phyloP scores from a whole-genome alignment of 2,113 vertebrate species.

The Pterophyllum scalare region DNA sequence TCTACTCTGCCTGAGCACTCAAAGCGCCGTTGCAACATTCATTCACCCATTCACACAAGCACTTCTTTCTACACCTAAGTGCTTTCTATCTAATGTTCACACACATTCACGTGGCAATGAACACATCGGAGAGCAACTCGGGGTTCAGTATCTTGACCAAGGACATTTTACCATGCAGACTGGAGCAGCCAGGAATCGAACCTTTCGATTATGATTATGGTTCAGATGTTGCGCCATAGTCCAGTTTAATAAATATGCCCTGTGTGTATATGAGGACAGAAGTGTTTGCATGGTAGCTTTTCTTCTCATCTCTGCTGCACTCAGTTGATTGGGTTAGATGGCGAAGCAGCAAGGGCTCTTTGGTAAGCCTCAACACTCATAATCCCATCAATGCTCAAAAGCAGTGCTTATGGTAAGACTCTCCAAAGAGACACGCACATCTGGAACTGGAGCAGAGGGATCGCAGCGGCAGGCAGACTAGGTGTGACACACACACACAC shows the following conservation, averaged over 20 bases:
- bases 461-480: conserved; percentile 41
- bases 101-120: no score
- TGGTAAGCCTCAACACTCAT: conserved; percentile 66
- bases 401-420: conserved; percentile 63
- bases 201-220: no score
- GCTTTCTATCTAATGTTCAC: no score
- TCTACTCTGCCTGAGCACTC: no score
- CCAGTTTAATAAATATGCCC: background rate
- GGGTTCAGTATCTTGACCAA: no score
- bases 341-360: conserved; percentile 42
- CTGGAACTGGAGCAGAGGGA: conserved; percentile 46
- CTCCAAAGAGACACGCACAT: conserved; percentile 63
- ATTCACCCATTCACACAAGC: no score
- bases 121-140: no score
- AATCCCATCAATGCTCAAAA: conserved; percentile 79
- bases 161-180: no score
- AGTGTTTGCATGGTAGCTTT: conserved; percentile 19
- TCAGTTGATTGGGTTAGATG: conserved; percentile 70
- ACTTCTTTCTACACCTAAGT: no score
- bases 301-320: conserved; percentile 61
- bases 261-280: conserved; percentile 25
- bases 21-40: no score
- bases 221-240: no score
- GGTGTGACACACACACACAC: conserved; percentile 2
- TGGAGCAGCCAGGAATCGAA: no score